Base-by-base conservation (phyloP, 2,113 vertebrate species). In the Dasyprocta punctata region DNA sequence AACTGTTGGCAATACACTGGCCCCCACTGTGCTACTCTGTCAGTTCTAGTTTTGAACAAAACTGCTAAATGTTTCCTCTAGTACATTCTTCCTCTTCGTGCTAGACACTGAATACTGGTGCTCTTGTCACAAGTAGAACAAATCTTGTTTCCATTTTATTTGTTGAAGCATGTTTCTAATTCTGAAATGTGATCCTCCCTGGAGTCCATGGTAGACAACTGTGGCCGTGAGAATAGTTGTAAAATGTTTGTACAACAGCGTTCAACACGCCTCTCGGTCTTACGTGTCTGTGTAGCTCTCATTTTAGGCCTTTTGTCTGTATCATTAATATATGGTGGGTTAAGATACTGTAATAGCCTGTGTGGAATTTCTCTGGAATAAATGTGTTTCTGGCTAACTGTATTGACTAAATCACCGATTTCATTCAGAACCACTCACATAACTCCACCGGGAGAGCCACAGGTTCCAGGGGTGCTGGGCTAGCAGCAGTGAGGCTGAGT, bases 371-470 rank as follows among this genome's bases (percentile, higher is more conserved):
- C 1, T 88, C 77, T 86, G 78, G 63, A 97, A 95, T 97, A 97
- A 97, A 97, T 71, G 86, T 86, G 77, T 80, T 97, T 93, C 91
- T 96, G 77, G 85, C 56, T 83, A 92, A 92, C 44, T n/a, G 10
- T 54, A 60, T 0, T 69, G 86, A 84, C 58, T 81, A 63, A 75
- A 73, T 54, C 56, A 52, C 13, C 17, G 19, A 52, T 60, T 96
- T 49, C 60, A 41, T 82, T 41, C 69, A 58, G 54, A 16, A 81
- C 44, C 36, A 28, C n/a, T 58, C 41, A 3, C 38, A 3, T 20
- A 10, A 61, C 33, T 49, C 63, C 54, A 19, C 49, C 16, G 3
- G 30, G 71, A 47, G 47, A 60, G 16, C 26, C 28, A 60, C 89
- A 22, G 36, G 44, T 41, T 24, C 58, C 19, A 49, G 52, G 47